Base-by-base conservation (phyloP, 2,888 invertebrate genomes). In the Heliothis peltigera region DNA sequence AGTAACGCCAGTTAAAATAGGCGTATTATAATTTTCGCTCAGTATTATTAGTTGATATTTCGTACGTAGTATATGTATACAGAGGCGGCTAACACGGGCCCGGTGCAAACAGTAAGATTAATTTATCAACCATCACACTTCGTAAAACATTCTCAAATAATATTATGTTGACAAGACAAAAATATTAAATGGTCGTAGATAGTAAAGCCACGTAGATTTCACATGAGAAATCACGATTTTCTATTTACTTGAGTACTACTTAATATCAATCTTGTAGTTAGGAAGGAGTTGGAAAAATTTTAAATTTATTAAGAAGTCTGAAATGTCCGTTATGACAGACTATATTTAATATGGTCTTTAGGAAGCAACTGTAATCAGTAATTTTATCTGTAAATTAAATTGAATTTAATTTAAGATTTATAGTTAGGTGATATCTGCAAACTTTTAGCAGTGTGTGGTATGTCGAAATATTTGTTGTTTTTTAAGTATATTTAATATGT, bases 1-100 rank as follows among this genome's bases (percentile, higher is more conserved):
- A 92, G 88, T 90, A 82, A 90, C 90, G 91, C 90, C 87, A 80
- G 86, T 82, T 65, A 63, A 84, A 85, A 84, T 81, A 85, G 87
- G 90, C 88, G 89, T 89, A 89, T 90, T 91, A 91, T 92, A 84
- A 89, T 92, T 92, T 92, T 90, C 89, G 89, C 91, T 91, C 92
- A 92, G 92, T 92, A 91, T 92, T 92, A 93, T 90, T 92, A 91
- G 89, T 90, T 88, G 80, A 84, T 91, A 89, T 87, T 81, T 77
- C 79, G 84, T 84, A 81, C 80, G 82, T 84, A 82, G 85, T 82
- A 77, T 85, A 81, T 78, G 81, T 80, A 80, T 84, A 83, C 81
- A 82, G 85, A 86, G 83, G 82, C 79, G 84, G 81, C 77, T 77
- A 81, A 86, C 89, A 89, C 86, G 91, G 91, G 89, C 91, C 91